Base-by-base conservation (phyloP, 2,888 invertebrate species). In the Archips crataeganus region DNA sequence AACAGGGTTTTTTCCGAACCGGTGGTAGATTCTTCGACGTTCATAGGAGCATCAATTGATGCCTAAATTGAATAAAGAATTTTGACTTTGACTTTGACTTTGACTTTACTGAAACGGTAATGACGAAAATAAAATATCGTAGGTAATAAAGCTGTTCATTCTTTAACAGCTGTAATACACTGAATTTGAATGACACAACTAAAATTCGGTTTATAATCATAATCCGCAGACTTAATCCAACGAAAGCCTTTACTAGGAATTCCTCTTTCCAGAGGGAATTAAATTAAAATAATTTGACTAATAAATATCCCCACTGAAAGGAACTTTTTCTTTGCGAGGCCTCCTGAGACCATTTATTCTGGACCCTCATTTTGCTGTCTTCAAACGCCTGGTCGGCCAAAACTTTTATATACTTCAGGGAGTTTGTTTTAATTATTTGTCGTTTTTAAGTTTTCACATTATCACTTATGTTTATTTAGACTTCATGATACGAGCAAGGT, bases 251-350 rank as follows among this genome's bases (percentile, higher is more conserved):
- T 45, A 57, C 49, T 64, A 47, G 49, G 60, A 59, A 36, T 36
- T 42, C 11, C 54, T 51, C 47, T 51, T 54, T 66, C 54, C 72
- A 62, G 47, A 61, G 61, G 51, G 66, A 67, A 67, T 72, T 62
- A 72, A 72, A 67, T 67, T 62, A 72, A 72, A 62, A 72, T 72
- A 72, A 67, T 67, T 67, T 67, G 61, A 62, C 72, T 72, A 72
- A 67, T 72, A 72, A 72, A 72, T 72, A 72, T 72, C 54, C 62
- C 67, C 15, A 15, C 54, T 72, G 61, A 67, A 67, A 67, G 54
- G 54, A 72, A 72, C 54, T 72, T 67, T 62, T 62, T 71, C 66
- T 72, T 72, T 42, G 15, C 15, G 49, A 10, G 42, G 42, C 32
- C 65, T 51, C 39, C 10, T 47, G 45, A 32, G 54, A 67, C 11